Percentiles rank a stretch among this genome's conserved stretches.
phyloP scores from a whole-genome alignment of 1,140 invertebrate genomes.

The Bombus cullumanus region DNA sequence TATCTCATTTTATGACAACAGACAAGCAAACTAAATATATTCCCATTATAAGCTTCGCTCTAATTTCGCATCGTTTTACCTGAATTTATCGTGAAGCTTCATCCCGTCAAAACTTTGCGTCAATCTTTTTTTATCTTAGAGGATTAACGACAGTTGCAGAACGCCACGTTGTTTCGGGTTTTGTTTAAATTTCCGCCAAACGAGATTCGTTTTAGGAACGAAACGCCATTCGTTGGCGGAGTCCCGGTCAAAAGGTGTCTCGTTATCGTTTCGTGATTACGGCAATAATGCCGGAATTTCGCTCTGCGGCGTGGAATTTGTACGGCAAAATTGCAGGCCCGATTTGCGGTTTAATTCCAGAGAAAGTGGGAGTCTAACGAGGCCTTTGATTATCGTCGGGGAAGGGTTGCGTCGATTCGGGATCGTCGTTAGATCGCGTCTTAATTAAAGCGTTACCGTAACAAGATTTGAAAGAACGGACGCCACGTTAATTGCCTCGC shows the following conservation, averaged over 20 bases:
- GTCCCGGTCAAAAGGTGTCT: slow-evolving; percentile 14
- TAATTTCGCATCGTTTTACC: not conserved
- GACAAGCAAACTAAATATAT: not conserved
- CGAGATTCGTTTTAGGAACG: not conserved
- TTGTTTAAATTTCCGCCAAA: not conserved
- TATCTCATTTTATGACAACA: too few species aligned
- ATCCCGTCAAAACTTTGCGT: not conserved
- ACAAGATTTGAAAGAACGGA: slow-evolving; percentile 42
- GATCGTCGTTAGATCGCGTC: slow-evolving; percentile 31
- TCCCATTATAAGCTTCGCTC: not conserved
- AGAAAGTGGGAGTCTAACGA: slow-evolving; percentile 26
- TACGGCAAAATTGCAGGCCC: slow-evolving; percentile 35
- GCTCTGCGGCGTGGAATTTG: slow-evolving; percentile 13
- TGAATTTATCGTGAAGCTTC: not conserved
- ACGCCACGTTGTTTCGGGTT: not conserved
- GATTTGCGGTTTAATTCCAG: slow-evolving; percentile 50
- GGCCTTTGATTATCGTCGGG: slow-evolving; percentile 46
- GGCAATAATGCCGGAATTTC: slow-evolving; percentile 42
- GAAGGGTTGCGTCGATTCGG: slow-evolving; percentile 20
- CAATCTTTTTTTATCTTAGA: not conserved
- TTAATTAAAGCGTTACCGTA: slow-evolving; percentile 44
- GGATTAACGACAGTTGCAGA: not conserved
- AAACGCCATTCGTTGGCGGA: not conserved
- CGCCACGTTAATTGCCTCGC: not conserved
- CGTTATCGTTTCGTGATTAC: slow-evolving; percentile 40